Evolutionary conservation across 2,888 invertebrate species (phyloP).

Genomic region (Protodeltote pygarga): DNA sequence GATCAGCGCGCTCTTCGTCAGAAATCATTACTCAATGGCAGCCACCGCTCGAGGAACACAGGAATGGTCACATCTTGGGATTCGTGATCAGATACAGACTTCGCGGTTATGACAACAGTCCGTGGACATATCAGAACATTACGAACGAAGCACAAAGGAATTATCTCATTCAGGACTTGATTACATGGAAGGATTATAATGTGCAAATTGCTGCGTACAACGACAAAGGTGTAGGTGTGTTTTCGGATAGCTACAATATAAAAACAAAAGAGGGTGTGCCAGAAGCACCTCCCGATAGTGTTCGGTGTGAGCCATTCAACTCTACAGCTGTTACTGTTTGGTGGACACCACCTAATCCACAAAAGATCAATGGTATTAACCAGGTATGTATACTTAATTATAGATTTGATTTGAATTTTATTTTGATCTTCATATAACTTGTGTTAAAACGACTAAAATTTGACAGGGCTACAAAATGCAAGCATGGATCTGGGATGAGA

Average conservation of each 20-base stretch:
- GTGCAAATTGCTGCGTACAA: constrained; percentile 99
- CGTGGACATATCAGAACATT: constrained; percentile 96
- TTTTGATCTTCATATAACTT: not conserved
- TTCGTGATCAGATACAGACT: constrained; percentile 97
- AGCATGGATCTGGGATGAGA: constrained; percentile 91
- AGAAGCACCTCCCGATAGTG: constrained; percentile 95
- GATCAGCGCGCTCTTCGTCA: constrained; percentile 96
- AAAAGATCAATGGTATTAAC: constrained; percentile 99
- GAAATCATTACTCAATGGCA: constrained; percentile 99
- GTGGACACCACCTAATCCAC: constrained; percentile 99
- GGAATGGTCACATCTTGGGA: constrained; percentile 97
- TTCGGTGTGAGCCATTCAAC: constrained; percentile 92
- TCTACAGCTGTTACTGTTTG: constrained; percentile 94
- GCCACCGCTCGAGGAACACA: constrained; percentile 96
- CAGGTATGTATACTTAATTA: constrained; percentile 87
- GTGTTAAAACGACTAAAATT: not conserved
- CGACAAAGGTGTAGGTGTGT: constrained; percentile 97
- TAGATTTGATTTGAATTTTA: not conserved
- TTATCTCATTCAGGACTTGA: constrained; percentile 95
- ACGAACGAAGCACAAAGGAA: constrained; percentile 97
- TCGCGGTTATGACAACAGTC: constrained; percentile 96
- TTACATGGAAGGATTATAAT: constrained; percentile 99
- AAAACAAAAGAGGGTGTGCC: constrained; percentile 98
- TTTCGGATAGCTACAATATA: constrained; percentile 95
- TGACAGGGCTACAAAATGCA: constrained; percentile 94